phyloP scores from a whole-genome alignment of 1,140 invertebrate genomes.

The Leucophenga varia region DNA sequence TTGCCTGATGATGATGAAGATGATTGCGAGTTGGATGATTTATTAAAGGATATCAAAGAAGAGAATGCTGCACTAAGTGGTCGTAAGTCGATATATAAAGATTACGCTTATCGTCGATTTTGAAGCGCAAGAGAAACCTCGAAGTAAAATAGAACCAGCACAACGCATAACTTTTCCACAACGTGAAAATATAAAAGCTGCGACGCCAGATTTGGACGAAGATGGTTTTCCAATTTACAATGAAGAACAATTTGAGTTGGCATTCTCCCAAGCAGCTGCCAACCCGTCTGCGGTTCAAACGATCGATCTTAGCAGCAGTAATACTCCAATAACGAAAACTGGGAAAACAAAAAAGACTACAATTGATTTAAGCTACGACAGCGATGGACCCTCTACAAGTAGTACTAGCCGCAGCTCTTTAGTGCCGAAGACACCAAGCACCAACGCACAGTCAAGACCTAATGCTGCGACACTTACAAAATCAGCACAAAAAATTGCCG shows the following conservation, averaged over 20 bases:
- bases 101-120: slow-evolving; percentile 32
- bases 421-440: background rate
- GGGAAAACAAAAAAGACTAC: too few species aligned
- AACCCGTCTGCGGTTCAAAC: slow-evolving; percentile 4
- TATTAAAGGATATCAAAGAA: slow-evolving; percentile 19
- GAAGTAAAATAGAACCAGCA: slow-evolving; percentile 4
- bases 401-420: background rate
- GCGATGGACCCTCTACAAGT: background rate
- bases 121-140: slow-evolving; percentile 18
- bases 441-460: background rate
- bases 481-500: slow-evolving; percentile 40
- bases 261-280: slow-evolving; percentile 23
- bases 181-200: background rate
- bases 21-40: slow-evolving; percentile 25
- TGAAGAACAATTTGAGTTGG: slow-evolving; percentile 38
- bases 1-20: slow-evolving; percentile 13
- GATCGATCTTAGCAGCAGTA: slow-evolving; percentile 5
- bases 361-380: too few species aligned
- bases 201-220: slow-evolving; percentile 26
- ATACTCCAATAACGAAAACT: background rate
- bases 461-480: slow-evolving; percentile 4
- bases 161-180: slow-evolving; percentile 16
- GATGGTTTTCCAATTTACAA: slow-evolving; percentile 48
- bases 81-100: slow-evolving; percentile 34
- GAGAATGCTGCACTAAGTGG: slow-evolving; percentile 34